Evolutionary conservation across 2,113 vertebrate species (phyloP), one percentile per base, ranked within the genome.

Genomic region (Ancistrus triradiatus): DNA sequence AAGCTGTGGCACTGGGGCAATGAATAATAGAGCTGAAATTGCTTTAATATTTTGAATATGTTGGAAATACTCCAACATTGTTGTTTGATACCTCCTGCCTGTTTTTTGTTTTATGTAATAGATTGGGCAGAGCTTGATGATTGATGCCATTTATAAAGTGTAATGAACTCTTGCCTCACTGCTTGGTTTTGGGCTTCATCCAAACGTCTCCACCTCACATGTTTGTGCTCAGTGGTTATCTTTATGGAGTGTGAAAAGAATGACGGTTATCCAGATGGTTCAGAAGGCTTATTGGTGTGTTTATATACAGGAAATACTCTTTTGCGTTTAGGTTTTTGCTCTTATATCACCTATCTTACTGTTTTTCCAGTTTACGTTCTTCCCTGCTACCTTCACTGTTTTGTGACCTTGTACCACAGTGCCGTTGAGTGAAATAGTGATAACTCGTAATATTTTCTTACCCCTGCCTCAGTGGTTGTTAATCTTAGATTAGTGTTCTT

Each of bases 1-100:
- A 11, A 31, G 62, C 59, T 10, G 28, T 74, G 72, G 72, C 72
- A 25, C 21, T 1, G 11, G 37, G 68, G 62, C 67, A 64, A 53
- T 21, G 53, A 49, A 28, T 58, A 55, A 66, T 52, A 47, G 55
- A 68, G 42, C 49, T 66, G 48, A 38, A 56, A 48, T 69, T 70
- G 61, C 53, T 63, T 61, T 63, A 63, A 58, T 70, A 51, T 58
- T 70, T 66, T 70, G 69, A 19, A 62, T 70, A 15, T 57, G 47
- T 48, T 69, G 68, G 72, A 47, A 4, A 50, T 58, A 15, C 27
- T 72, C 72, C 72, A 74, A 52, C 48, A 14, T 47, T 74, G 56
- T 71, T 77, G 51, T 72, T 74, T 69, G 66, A 72, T 58, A 57
- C n/a, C 50, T 24, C 63, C 67, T 69, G 47, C 55, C 58, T 66